Base-by-base conservation (phyloP, 30 jellyfish, hydroid and myxozoan species). In the Cassiopea andromeda region DNA sequence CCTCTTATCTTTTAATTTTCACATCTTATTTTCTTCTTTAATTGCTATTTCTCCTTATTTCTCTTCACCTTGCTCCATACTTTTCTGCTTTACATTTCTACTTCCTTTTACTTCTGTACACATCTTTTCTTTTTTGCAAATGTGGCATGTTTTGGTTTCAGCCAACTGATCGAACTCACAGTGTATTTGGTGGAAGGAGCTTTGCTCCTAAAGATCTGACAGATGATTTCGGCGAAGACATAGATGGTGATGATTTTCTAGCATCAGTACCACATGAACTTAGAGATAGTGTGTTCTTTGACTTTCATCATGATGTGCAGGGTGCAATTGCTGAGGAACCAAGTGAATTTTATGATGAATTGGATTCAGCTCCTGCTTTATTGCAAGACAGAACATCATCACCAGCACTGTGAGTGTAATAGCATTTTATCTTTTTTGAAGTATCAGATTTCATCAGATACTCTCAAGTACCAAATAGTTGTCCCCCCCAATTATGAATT, bases 131-230 rank as follows among this genome's bases (percentile, higher is more conserved):
- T 75, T 0, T 4, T 75, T 45, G 19, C 17, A 6, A 45, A 44
- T 19, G 8, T 75, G 60, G 7, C 86, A 17, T 1, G 60, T n/a
- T 48, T 49, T 27, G 14, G 2, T 85, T 64, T 10, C 91, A 78
- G 95, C 95, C 95, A 48, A 78, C 46, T 45, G 95, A 80, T 69
- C 90, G 95, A 5, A 88, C 90, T 14, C 90, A 88, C 18, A 78
- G 90, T 14, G 95, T 88, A 17, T 95, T 75, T 80, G 84, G 97
- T 59, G 99, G 99, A 44, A 80, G 99, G 69, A 95, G 99, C 68
- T 95, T 90, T 83, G 99, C 99, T 16, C 99, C 99, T 3, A 97
- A 96, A 27, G 99, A 95, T 67, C 93, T 95, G 0, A 59, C 71
- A 69, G 73, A 46, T 18, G 92, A 80, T 48, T 46, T 75, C 19